phyloP scores from a whole-genome alignment of 2,113 vertebrate genomes.

The Pogonocichla stellata region DNA sequence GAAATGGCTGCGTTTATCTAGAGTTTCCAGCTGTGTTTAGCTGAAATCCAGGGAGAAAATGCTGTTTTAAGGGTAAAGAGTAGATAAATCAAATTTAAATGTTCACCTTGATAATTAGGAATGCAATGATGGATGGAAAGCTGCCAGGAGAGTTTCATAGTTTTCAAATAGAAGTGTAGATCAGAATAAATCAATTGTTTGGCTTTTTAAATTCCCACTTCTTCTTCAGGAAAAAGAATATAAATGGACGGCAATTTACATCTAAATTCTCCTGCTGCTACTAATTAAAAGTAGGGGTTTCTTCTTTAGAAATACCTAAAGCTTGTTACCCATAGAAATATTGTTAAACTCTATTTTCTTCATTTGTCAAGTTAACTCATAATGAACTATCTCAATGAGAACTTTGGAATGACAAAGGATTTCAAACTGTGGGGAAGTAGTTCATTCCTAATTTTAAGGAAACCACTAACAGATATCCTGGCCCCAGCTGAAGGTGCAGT shows the following conservation, averaged over 20 bases:
- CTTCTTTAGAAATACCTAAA: background rate
- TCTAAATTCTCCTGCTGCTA: background rate
- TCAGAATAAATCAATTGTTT: conserved; percentile 35
- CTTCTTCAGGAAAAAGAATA: background rate
- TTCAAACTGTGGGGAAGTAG: background rate
- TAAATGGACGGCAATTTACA: background rate
- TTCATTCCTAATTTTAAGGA: background rate
- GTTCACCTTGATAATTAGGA: conserved; percentile 64
- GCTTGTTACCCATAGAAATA: background rate
- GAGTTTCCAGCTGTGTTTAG: conserved; percentile 81
- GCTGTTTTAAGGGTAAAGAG: conserved; percentile 62
- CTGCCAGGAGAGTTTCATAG: conserved; percentile 19
- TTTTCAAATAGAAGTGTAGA: conserved; percentile 35
- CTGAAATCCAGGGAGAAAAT: conserved; percentile 74
- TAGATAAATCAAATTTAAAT: conserved; percentile 65
- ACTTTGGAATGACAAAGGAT: background rate
- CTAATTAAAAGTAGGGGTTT: background rate
- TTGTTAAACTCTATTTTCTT: background rate
- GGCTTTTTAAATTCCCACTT: background rate
- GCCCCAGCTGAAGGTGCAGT: background rate
- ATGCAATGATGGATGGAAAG: conserved; percentile 16
- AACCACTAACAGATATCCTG: background rate
- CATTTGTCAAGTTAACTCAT: background rate
- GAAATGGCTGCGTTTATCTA: conserved; percentile 83
- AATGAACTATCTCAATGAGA: background rate